phyloP scores from a whole-genome alignment of 2,797 vertebrate species.

The Oceanodroma leucorhoa region DNA sequence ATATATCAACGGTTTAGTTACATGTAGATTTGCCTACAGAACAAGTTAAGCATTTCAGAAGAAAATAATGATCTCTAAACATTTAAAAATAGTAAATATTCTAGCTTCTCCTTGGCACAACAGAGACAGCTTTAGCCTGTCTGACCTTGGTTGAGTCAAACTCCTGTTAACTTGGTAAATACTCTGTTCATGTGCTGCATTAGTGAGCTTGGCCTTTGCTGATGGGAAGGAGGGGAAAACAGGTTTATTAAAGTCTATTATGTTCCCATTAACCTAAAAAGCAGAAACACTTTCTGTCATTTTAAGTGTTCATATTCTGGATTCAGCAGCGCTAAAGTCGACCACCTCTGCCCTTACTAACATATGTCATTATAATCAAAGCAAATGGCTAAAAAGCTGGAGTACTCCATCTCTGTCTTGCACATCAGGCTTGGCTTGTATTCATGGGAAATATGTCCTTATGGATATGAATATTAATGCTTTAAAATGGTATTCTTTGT shows the following conservation, averaged over 20 bases:
- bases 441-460: constrained; percentile 5
- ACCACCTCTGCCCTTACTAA: constrained; percentile 19
- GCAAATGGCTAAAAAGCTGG: constrained; percentile 34
- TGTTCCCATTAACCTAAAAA: constrained; percentile 49
- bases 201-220: constrained; percentile 34
- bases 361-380: constrained; percentile 44
- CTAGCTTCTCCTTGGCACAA: neutral
- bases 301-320: constrained; percentile 33
- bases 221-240: constrained; percentile 2
- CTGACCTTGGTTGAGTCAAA: constrained; percentile 13
- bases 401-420: neutral
- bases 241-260: constrained; percentile 33
- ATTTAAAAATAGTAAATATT: neutral
- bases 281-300: constrained; percentile 34
- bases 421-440: neutral
- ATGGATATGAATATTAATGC: constrained; percentile 50
- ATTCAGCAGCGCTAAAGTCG: constrained; percentile 6
- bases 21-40: neutral
- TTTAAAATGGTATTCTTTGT: constrained; percentile 23
- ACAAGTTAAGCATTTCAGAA: neutral
- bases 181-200: neutral
- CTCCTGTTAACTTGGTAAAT: neutral
- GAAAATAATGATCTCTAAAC: neutral
- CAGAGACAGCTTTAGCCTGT: neutral
- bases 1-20: neutral